Evolutionary conservation across 2,113 vertebrate species (phyloP).

Genomic region (Platysternon megacephalum): DNA sequence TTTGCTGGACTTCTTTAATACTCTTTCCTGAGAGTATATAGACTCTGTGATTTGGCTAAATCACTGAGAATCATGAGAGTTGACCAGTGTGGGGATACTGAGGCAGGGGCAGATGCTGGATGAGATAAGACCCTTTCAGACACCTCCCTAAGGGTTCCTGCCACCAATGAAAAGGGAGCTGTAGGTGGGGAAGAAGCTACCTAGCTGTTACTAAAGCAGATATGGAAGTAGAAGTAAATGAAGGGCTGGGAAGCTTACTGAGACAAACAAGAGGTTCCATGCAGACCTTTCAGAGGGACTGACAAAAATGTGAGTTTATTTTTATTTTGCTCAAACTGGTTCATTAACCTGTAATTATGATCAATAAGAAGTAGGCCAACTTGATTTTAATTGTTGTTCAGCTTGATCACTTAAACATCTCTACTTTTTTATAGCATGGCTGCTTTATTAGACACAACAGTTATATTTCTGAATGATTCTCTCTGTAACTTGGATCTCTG

Average conservation of each 20-base stretch:
- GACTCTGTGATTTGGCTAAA: neutral
- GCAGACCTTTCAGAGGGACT: neutral
- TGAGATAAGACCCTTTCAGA: too few relatives aligned
- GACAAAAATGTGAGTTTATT: neutral
- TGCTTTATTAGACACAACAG: neutral
- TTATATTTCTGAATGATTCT: too few relatives aligned
- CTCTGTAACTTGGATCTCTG: too few relatives aligned
- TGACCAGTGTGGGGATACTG: neutral
- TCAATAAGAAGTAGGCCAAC: neutral
- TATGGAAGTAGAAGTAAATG: too few relatives aligned
- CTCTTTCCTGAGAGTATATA: neutral
- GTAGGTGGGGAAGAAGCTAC: neutral
- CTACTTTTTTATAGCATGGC: neutral
- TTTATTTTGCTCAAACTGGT: neutral
- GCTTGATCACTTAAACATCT: neutral
- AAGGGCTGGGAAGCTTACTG: neutral
- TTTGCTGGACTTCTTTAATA: slow-evolving; percentile 18
- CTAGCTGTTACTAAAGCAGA: fast-evolving
- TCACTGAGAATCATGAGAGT: neutral
- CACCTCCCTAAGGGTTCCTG: neutral
- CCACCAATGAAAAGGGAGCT: neutral
- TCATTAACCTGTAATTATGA: neutral
- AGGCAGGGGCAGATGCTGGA: neutral
- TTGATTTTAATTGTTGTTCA: neutral
- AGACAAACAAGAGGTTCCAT: neutral